These are phyloP conservation scores for Nomada ferruginata DNA, from an alignment of 2,888 invertebrate genomes.

Conservation along the genomic window DNA sequence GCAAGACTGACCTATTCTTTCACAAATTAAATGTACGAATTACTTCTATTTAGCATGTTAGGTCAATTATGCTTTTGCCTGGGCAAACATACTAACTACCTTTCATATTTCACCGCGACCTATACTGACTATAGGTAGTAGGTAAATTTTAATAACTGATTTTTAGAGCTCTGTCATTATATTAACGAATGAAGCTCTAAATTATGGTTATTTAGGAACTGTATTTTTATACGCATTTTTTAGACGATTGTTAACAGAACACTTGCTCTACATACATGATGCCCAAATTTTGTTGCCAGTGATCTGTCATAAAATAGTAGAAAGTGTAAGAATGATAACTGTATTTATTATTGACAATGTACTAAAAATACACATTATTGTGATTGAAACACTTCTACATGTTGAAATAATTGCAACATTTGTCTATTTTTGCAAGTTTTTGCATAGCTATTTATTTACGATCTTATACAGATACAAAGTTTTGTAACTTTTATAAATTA, in stretches of 20 bases:
- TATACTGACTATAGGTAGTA: slow-evolving; percentile 48
- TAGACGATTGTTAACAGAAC: slow-evolving; percentile 67
- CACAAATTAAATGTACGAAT: slow-evolving; percentile 73
- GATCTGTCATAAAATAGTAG: slow-evolving; percentile 68
- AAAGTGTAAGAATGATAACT: slow-evolving; percentile 69
- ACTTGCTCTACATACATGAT: slow-evolving; percentile 48
- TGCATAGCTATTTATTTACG: slow-evolving; percentile 70
- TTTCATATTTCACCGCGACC: slow-evolving; percentile 42
- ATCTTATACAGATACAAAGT: slow-evolving; percentile 49
- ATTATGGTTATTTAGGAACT: slow-evolving; percentile 75
- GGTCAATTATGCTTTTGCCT: slow-evolving; percentile 51
- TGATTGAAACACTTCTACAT: slow-evolving; percentile 57
- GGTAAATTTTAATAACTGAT: slow-evolving; percentile 70
- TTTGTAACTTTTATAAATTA: slow-evolving; percentile 30
- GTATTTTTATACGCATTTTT: slow-evolving; percentile 75
- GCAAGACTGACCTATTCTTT: slow-evolving; percentile 79
- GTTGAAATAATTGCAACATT: slow-evolving; percentile 54
- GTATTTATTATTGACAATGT: slow-evolving; percentile 72
- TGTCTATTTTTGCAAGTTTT: slow-evolving; percentile 49
- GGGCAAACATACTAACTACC: slow-evolving; percentile 49
- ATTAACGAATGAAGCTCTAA: slow-evolving; percentile 72
- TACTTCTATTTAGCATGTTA: slow-evolving; percentile 69
- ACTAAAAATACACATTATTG: slow-evolving; percentile 64
- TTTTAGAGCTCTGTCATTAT: slow-evolving; percentile 74
- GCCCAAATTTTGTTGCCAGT: slow-evolving; percentile 74